Evolutionary conservation across 2,797 vertebrate species (phyloP), one percentile per base, ranked within the genome.

Genomic region (Hoplostethus mediterraneus): DNA sequence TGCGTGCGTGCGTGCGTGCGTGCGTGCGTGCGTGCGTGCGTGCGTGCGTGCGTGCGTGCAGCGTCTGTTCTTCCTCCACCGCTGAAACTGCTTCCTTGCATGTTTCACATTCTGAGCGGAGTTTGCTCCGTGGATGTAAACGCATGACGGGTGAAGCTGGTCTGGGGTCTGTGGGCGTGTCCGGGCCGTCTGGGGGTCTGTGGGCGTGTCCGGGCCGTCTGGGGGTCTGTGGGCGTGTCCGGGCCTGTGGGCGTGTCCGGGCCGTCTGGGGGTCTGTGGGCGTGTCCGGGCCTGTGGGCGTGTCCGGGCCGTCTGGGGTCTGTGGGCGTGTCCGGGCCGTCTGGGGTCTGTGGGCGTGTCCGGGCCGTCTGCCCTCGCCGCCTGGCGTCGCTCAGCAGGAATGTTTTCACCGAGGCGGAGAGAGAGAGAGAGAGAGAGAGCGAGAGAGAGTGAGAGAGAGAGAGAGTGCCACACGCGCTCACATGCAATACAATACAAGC

Each of bases 401-500:
- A 67, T 72, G 4, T 65, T 53, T 67, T 13, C 57, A 73, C 63
- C 63, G 65, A 78, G 75, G 65, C 67, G 21, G 21, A 21, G 21
- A 51, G 52, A 38, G 28, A 59, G 55, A n/a, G n/a, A n/a, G n/a
- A n/a, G n/a, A n/a, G n/a, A n/a, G n/a, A n/a, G n/a, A n/a, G n/a
- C n/a, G n/a, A n/a, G n/a, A n/a, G n/a, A n/a, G n/a, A n/a, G n/a
- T n/a, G n/a, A n/a, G 21, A 21, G 21, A 51, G 21, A 21, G 21
- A 51, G 52, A 38, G 28, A 59, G 55, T 31, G 48, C 56, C 44
- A 55, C 63, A 56, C 11, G 6, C 65, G 71, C 45, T 42, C 17
- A 68, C 48, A 48, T 67, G 55, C 67, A 71, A 53, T 53, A 80
- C 77, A 89, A 75, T 81, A 67, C 63, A 69, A 72, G 54, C 4